phyloP scores from a whole-genome alignment of 2,888 invertebrate species.

The Cheilosia vernalis region DNA sequence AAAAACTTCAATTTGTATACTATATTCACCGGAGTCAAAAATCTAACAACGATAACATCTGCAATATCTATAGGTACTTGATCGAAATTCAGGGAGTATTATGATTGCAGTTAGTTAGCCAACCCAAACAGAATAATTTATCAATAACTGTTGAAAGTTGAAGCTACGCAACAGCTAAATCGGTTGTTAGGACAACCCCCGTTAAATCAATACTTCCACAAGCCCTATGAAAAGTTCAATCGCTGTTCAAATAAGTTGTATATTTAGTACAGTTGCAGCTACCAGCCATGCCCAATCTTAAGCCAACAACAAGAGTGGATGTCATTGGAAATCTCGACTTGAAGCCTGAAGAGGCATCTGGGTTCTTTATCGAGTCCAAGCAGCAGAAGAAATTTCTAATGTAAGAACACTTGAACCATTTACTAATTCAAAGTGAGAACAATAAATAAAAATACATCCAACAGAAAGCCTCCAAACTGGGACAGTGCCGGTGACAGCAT shows the following conservation, averaged over 20 bases:
- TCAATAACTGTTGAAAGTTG: background rate
- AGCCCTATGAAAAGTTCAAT: background rate
- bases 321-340: constrained; percentile 78
- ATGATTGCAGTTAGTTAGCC: too few species aligned
- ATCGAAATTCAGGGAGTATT: too few species aligned
- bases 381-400: constrained; percentile 80
- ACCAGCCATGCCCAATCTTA: constrained; percentile 80
- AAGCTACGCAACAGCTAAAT: background rate
- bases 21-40: too few species aligned
- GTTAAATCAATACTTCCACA: constrained; percentile 6
- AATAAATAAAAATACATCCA: background rate
- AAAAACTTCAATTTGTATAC: too few species aligned
- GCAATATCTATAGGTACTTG: too few species aligned
- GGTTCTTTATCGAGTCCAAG: constrained; percentile 80
- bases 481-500: constrained; percentile 81
- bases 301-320: constrained; percentile 81
- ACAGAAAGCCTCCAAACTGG: constrained; percentile 82
- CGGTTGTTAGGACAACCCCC: background rate
- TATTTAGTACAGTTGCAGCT: background rate
- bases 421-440: background rate
- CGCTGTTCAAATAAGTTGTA: background rate
- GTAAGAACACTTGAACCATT: constrained; percentile 77
- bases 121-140: too few species aligned
- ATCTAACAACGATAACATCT: too few species aligned
- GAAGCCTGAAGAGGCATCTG: constrained; percentile 80